Conservation (phyloP, 2,113 vertebrate genomes). For the Ceyx margarethae region DNA sequence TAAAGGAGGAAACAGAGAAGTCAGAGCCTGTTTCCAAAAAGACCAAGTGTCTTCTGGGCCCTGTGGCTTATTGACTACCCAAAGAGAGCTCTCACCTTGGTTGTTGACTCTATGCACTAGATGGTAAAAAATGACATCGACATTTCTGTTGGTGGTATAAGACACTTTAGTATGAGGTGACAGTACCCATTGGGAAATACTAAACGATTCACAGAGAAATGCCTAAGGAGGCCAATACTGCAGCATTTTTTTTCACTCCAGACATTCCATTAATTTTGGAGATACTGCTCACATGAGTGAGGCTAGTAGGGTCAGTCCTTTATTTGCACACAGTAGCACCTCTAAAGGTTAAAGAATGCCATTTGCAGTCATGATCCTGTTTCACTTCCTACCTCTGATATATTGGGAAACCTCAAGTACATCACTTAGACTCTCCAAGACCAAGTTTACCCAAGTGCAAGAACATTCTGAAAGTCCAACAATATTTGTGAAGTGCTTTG, state of each 20-base stretch:
- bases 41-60: neutral
- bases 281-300: neutral
- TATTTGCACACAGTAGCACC: conserved; percentile 18
- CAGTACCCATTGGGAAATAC: neutral
- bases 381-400: conserved; percentile 59
- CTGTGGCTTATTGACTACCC: accelerated
- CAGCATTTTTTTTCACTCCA: neutral
- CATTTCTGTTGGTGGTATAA: conserved; percentile 9
- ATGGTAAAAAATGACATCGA: neutral
- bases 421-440: conserved; percentile 53
- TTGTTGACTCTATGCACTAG: neutral
- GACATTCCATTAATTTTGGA: neutral
- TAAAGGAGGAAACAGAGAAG: neutral
- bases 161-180: neutral
- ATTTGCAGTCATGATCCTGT: conserved; percentile 8
- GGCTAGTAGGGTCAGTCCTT: conserved; percentile 1
- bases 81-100: neutral
- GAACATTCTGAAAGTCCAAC: neutral
- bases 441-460: conserved; percentile 21
- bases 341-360: conserved; percentile 42
- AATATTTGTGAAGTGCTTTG: neutral
- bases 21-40: neutral
- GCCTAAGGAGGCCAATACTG: neutral
- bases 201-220: neutral
- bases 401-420: conserved; percentile 37